Evolutionary conservation across 1,140 invertebrate genomes (phyloP).

Genomic region (Acromyrmex echinatior): DNA sequence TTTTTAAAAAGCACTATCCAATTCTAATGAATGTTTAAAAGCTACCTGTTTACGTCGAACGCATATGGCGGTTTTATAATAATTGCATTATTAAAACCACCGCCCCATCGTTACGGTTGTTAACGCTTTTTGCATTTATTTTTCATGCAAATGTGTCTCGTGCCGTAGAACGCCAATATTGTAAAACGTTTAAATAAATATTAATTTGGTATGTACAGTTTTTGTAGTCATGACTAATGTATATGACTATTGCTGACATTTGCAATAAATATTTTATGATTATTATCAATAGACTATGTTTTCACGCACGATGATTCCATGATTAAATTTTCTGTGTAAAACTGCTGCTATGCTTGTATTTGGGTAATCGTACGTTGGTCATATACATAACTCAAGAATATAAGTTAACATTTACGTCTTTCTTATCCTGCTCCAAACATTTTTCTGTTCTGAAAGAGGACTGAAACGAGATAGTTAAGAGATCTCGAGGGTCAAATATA

Average conservation of each 20-base stretch:
- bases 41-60: constrained; percentile 17
- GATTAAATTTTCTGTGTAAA: background rate
- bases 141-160: constrained; percentile 36
- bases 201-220: constrained; percentile 14
- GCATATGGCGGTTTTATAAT: constrained; percentile 16
- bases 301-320: background rate
- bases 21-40: constrained; percentile 42
- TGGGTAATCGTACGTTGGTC: background rate
- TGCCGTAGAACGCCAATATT: constrained; percentile 12
- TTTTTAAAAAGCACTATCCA: constrained; percentile 14
- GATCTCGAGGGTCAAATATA: constrained; percentile 76
- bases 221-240: background rate
- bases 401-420: constrained; percentile 17
- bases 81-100: constrained; percentile 41
- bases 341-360: background rate
- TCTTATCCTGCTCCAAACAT: background rate
- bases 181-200: constrained; percentile 50
- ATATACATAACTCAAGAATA: background rate
- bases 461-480: constrained; percentile 63
- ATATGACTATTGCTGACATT: background rate
- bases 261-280: constrained; percentile 30
- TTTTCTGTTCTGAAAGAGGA: constrained; percentile 19
- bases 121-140: constrained; percentile 40
- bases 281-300: background rate
- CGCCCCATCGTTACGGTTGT: constrained; percentile 15